phyloP scores from a whole-genome alignment of 2,113 vertebrate species.

The Syngnathus typhle region DNA sequence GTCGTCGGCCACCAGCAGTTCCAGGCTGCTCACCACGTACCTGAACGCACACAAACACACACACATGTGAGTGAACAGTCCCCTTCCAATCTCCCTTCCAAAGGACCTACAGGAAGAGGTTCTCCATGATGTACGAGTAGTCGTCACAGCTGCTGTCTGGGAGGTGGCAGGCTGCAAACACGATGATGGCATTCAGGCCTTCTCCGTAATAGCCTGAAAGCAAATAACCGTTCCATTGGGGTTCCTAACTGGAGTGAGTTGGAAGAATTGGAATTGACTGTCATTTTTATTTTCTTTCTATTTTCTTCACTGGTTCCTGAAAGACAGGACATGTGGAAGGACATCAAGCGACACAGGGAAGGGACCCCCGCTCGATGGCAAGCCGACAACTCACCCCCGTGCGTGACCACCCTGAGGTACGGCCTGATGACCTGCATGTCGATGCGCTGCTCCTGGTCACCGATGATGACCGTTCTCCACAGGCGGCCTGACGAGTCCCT shows the following conservation, averaged over 20 bases:
- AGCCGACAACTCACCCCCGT: conserved; percentile 77
- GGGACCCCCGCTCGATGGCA: not conserved
- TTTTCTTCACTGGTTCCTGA: too few relatives aligned
- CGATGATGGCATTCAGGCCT: conserved; percentile 94
- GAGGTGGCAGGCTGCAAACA: conserved; percentile 91
- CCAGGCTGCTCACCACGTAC: conserved; percentile 94
- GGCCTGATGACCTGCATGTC: conserved; percentile 96
- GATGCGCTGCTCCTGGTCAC: conserved; percentile 92
- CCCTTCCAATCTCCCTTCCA: not conserved
- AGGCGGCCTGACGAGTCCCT: conserved; percentile 79
- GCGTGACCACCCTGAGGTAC: conserved; percentile 92
- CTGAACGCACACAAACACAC: conserved; percentile 56
- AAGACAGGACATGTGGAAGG: too few relatives aligned
- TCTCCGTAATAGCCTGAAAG: conserved; percentile 89
- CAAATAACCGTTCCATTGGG: too few relatives aligned
- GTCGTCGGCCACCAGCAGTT: conserved; percentile 93
- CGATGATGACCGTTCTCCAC: conserved; percentile 93
- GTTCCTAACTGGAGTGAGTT: too few relatives aligned
- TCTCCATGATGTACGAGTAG: conserved; percentile 97
- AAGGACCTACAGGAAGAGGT: conserved; percentile 87
- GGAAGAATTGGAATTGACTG: too few relatives aligned
- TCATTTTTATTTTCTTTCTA: too few relatives aligned
- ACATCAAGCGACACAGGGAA: too few relatives aligned
- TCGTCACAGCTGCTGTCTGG: conserved; percentile 89
- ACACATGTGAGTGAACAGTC: not conserved